phyloP scores from a whole-genome alignment of 1,140 invertebrate species.

The Pygmarrhopalites habei region DNA sequence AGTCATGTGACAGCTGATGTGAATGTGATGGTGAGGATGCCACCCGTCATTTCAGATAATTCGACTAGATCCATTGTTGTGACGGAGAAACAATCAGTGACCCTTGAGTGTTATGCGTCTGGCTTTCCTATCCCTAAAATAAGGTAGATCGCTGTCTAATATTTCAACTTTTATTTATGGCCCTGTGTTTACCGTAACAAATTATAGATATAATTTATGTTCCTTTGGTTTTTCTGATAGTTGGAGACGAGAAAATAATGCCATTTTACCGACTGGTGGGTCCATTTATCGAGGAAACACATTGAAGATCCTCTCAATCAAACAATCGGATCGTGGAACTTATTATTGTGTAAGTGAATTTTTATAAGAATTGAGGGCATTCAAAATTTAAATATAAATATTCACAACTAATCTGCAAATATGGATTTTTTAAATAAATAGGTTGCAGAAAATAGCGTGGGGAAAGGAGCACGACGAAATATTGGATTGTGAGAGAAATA shows the following conservation, averaged over 20 bases:
- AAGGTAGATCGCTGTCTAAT: no score
- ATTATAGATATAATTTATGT: no score
- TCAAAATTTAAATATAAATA: no score
- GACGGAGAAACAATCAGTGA: slow-evolving; percentile 67
- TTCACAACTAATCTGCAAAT: no score
- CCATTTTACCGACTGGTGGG: slow-evolving; percentile 78
- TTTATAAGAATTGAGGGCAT: no score
- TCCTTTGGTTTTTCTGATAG: no score
- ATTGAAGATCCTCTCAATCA: slow-evolving; percentile 60
- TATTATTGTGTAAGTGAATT: slow-evolving; percentile 69
- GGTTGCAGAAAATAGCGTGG: slow-evolving; percentile 72
- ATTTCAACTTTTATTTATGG: no score
- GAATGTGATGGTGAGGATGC: slow-evolving; percentile 70
- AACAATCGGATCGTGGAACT: slow-evolving; percentile 37
- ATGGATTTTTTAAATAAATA: no score
- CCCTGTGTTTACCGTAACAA: no score
- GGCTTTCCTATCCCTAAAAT: slow-evolving; percentile 68
- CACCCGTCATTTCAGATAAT: slow-evolving; percentile 86
- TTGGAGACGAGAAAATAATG: slow-evolving; percentile 88
- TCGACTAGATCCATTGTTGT: slow-evolving; percentile 78
- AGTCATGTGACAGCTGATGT: slow-evolving; percentile 76
- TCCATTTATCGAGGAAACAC: slow-evolving; percentile 76
- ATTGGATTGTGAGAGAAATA: no score
- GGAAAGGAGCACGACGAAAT: slow-evolving; percentile 64
- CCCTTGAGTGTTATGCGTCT: slow-evolving; percentile 78